Base-by-base conservation (phyloP, 2,888 invertebrate species). In the Drosophila fungiperda region DNA sequence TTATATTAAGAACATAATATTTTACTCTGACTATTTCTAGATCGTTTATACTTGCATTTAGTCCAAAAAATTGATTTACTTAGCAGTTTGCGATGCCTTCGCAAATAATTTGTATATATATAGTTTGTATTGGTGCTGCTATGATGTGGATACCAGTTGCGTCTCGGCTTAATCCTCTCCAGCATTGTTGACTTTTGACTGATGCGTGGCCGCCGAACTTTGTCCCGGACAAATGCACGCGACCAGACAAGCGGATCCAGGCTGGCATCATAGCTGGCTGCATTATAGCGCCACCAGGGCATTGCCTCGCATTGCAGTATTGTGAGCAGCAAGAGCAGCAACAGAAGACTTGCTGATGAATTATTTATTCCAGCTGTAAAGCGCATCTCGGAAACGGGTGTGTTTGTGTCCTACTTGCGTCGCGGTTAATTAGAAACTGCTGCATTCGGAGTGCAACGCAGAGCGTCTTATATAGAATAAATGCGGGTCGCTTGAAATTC, bases 191-290 rank as follows among this genome's bases (percentile, higher is more conserved):
- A 1, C 6, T 20, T 40, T 29, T 53, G 60, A 2, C 55, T 63
- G 4, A 70, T 66, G 60, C 92, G 87, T 2, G 92, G 82, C 15
- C 66, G 83, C 0, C 92, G 80, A 36, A 92, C 77, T 32, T 76
- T 76, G 48, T 92, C 90, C 72, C 83, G 82, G 6, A 91, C 92
- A 62, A 91, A 90, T 4, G 89, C 83, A 4, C 80, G 87, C 12
- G 92, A 88, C 92, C 92, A 92, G 59, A 78, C 90, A 11, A 92
- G 58, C 0, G 93, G 92, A 84, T 92, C 92, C 74, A 92, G 75
- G 35, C 90, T 92, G 69, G 91, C 89, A 76, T 91, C 92, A 32
- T 92, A 90, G 65, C 76, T 82, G 17, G 71, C 82, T 17, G 85
- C 82, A 32, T 82, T 75, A 7, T 71, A 54, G 8, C 53, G 60